These are phyloP conservation scores for Formica selysi DNA, from an alignment of 1,140 invertebrate genomes.

Conservation along the genomic window DNA sequence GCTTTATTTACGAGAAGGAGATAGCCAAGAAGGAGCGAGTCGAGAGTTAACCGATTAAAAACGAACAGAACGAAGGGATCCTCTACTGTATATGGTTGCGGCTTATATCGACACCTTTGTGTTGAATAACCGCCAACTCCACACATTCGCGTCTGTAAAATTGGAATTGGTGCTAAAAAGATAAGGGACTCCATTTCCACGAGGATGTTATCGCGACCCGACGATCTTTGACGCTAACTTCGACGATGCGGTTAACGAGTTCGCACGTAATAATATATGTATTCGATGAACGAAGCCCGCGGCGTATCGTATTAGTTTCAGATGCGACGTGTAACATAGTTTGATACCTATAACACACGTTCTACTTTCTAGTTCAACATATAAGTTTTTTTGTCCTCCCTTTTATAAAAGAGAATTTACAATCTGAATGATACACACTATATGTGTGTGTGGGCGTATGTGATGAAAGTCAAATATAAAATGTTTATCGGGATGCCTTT, in stretches of 20 bases:
- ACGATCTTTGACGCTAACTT: constrained; percentile 59
- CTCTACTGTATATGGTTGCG: constrained; percentile 3
- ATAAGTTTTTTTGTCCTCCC: not conserved
- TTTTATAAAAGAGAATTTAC: not conserved
- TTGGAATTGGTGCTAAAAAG: constrained; percentile 57
- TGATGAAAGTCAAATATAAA: not conserved
- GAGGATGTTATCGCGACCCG: not conserved
- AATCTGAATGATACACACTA: not conserved
- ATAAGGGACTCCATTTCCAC: constrained; percentile 62
- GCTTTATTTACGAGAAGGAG: constrained; percentile 10
- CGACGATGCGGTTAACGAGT: constrained; percentile 57
- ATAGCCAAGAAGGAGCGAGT: not conserved
- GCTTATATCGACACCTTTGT: constrained; percentile 16
- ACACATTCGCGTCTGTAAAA: constrained; percentile 29
- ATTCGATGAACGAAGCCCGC: constrained; percentile 39
- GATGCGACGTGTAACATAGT: not conserved
- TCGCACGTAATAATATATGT: constrained; percentile 51
- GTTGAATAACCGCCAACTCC: constrained; percentile 21
- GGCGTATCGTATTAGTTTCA: constrained; percentile 20
- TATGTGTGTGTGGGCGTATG: too few species aligned
- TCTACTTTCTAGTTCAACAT: not conserved
- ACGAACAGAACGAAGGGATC: not conserved
- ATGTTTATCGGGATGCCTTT: not conserved
- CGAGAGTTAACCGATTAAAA: constrained; percentile 39
- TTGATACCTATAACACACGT: constrained; percentile 13